These are phyloP conservation scores for Patagioenas fasciata DNA, from an alignment of 2,113 vertebrate species.

Conservation along the genomic window DNA sequence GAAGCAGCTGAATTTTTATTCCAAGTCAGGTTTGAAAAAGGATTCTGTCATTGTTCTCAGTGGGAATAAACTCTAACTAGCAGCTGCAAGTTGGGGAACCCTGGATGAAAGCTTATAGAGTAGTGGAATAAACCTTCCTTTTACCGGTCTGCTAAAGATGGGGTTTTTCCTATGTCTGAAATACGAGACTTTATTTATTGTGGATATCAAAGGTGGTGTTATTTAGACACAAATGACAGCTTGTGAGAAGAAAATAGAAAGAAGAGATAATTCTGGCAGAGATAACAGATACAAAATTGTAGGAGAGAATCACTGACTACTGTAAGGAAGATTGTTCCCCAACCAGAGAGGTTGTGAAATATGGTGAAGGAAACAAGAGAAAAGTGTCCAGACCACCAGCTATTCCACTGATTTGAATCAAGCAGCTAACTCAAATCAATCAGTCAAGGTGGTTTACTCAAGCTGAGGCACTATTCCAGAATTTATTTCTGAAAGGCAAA, in stretches of 20 bases:
- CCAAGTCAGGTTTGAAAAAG: neutral
- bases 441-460: neutral
- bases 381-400: neutral
- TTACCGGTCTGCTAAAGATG: neutral
- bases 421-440: neutral
- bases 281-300: neutral
- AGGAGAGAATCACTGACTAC: neutral
- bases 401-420: neutral
- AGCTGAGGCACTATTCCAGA: neutral
- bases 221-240: neutral
- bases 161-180: neutral
- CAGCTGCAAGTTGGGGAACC: neutral
- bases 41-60: neutral
- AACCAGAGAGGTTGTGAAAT: neutral
- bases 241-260: neutral
- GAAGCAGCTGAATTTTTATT: neutral
- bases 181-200: neutral
- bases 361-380: neutral
- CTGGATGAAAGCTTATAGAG: neutral
- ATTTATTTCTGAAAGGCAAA: neutral
- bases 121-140: neutral
- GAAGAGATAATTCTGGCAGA: neutral
- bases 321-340: neutral
- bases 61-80: neutral
- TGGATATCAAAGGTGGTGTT: neutral